These are phyloP conservation scores for Aradophagus sp. DNA, from an alignment of 1,140 invertebrate genomes.

Conservation along the genomic window DNA sequence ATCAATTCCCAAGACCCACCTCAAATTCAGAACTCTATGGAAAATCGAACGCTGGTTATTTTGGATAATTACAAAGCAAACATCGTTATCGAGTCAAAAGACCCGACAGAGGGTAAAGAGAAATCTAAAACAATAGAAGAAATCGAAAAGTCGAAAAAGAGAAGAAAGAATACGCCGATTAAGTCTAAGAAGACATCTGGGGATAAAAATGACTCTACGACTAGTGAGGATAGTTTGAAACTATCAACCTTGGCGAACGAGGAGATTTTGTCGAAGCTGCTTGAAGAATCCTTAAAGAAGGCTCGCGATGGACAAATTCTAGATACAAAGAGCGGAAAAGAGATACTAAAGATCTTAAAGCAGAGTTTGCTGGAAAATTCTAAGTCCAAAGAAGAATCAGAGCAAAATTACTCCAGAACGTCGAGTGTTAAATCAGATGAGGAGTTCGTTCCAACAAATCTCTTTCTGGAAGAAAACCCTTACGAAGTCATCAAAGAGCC, in stretches of 20 bases:
- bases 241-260: constrained; percentile 63
- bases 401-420: constrained; percentile 66
- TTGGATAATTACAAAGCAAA: constrained; percentile 72
- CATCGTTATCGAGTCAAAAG: constrained; percentile 65
- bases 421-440: constrained; percentile 70
- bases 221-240: constrained; percentile 18
- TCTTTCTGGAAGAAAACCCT: constrained; percentile 79
- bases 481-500: constrained; percentile 89
- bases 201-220: no score
- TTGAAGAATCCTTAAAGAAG: constrained; percentile 71
- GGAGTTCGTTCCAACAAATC: constrained; percentile 64
- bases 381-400: constrained; percentile 62
- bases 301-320: constrained; percentile 69
- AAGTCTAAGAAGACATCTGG: constrained; percentile 14
- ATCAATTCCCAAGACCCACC: constrained; percentile 63
- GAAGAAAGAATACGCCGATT: constrained; percentile 15
- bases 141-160: constrained; percentile 20
- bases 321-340: constrained; percentile 69
- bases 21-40: constrained; percentile 59
- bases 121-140: background rate
- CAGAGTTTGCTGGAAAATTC: constrained; percentile 68
- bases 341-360: constrained; percentile 70
- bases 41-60: constrained; percentile 72
- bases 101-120: constrained; percentile 7
- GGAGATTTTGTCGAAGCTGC: constrained; percentile 67